These are phyloP conservation scores for Manacus vitellinus DNA, from an alignment of 2,113 vertebrate species.

Conservation along the genomic window DNA sequence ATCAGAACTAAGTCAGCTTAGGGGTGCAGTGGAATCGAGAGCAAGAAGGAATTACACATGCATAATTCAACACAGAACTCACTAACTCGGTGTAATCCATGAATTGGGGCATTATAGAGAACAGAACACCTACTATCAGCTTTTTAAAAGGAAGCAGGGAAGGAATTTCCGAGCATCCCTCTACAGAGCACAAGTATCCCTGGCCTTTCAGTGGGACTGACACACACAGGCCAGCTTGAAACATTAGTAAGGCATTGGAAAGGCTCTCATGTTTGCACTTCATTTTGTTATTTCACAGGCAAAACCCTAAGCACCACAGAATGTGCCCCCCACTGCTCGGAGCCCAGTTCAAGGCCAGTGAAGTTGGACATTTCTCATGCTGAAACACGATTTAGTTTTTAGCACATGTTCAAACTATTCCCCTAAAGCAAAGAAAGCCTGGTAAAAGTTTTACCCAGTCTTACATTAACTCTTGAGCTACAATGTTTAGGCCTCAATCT, in stretches of 20 bases:
- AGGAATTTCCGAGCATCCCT: not conserved
- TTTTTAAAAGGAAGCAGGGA: not conserved
- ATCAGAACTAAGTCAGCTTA: not conserved
- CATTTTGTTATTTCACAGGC: not conserved
- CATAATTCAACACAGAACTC: not conserved
- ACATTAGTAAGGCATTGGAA: not conserved
- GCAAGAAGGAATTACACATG: not conserved
- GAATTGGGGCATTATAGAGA: not conserved
- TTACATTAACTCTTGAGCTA: not conserved
- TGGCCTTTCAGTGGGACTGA: not conserved
- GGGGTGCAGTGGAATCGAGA: not conserved
- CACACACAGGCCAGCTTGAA: not conserved
- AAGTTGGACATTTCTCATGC: not conserved
- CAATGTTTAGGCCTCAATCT: not conserved
- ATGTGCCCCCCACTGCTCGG: not conserved
- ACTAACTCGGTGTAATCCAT: not conserved
- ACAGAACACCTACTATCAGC: not conserved
- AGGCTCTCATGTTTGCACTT: not conserved
- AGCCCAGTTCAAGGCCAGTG: not conserved
- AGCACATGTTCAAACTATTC: not conserved
- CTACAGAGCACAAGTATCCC: not conserved
- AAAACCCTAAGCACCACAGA: not conserved
- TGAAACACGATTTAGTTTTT: not conserved
- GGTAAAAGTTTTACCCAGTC: not conserved
- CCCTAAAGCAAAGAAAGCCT: not conserved